phyloP scores from a whole-genome alignment of 1,140 invertebrate species.

The Chrysoperla carnea region DNA sequence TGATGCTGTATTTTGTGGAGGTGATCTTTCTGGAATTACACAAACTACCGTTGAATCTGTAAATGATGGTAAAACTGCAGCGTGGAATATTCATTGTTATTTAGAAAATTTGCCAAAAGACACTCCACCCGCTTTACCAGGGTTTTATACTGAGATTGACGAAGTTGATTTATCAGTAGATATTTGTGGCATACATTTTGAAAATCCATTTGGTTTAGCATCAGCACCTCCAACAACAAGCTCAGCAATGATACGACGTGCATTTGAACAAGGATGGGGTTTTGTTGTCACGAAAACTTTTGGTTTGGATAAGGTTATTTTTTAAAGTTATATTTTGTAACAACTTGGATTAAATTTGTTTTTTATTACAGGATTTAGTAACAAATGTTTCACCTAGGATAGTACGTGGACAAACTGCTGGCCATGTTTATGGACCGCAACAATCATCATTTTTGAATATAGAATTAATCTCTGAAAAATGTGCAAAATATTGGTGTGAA shows the following conservation, averaged over 20 bases:
- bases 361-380: constrained; percentile 67
- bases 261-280: constrained; percentile 92
- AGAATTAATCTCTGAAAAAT: constrained; percentile 96
- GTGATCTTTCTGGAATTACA: constrained; percentile 82
- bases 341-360: constrained; percentile 4
- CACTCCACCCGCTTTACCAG: constrained; percentile 57
- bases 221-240: constrained; percentile 92
- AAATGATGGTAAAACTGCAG: constrained; percentile 95
- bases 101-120: constrained; percentile 53
- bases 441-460: constrained; percentile 95
- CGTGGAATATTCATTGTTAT: constrained; percentile 90
- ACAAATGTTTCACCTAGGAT: constrained; percentile 96
- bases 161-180: constrained; percentile 82
- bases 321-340: constrained; percentile 2
- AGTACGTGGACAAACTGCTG: constrained; percentile 79
- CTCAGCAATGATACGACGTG: constrained; percentile 84
- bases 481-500: constrained; percentile 78
- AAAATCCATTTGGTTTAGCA: constrained; percentile 94
- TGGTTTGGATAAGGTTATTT: constrained; percentile 68
- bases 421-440: constrained; percentile 82
- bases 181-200: constrained; percentile 84
- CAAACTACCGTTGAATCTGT: constrained; percentile 97
- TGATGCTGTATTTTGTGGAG: constrained; percentile 76
- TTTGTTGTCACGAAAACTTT: constrained; percentile 97
- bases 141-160: constrained; percentile 88